phyloP scores from a whole-genome alignment of 2,113 vertebrate genomes.

The Brachyistius frenatus region DNA sequence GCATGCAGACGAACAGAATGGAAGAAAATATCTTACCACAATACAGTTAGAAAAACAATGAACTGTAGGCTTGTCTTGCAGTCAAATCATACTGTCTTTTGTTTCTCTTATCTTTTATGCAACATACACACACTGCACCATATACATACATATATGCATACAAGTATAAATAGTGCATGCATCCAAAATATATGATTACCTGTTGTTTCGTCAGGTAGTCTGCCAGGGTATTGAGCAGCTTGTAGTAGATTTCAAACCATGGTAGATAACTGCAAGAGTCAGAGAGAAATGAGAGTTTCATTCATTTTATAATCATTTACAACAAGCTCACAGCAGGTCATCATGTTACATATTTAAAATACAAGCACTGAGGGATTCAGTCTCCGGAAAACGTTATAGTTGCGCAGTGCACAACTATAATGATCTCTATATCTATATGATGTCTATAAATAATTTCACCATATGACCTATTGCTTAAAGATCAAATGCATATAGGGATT shows the following conservation, averaged over 20 bases:
- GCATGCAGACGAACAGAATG: constrained; percentile 41
- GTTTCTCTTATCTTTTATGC: not conserved
- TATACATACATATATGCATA: not conserved
- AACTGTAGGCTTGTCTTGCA: constrained; percentile 45
- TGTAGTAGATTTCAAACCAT: constrained; percentile 99
- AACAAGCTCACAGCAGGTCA: constrained; percentile 20
- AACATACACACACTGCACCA: not conserved
- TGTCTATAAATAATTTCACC: constrained; percentile 26
- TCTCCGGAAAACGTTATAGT: not conserved
- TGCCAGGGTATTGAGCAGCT: constrained; percentile 96
- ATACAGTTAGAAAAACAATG: constrained; percentile 35
- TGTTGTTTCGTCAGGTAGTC: constrained; percentile 96
- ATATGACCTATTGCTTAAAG: constrained; percentile 38
- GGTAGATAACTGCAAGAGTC: constrained; percentile 91
- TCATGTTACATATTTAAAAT: not conserved
- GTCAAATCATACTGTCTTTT: constrained; percentile 23
- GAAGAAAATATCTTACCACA: constrained; percentile 52
- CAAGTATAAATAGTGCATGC: not conserved
- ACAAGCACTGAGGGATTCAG: not conserved
- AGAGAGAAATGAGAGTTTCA: constrained; percentile 32
- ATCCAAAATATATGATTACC: constrained; percentile 82
- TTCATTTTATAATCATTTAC: constrained; percentile 5
- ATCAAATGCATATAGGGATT: constrained; percentile 9
- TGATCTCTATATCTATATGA: not conserved
- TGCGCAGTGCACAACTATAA: not conserved